phyloP scores from a whole-genome alignment of 2,113 vertebrate genomes.

The Hyaena hyaena region DNA sequence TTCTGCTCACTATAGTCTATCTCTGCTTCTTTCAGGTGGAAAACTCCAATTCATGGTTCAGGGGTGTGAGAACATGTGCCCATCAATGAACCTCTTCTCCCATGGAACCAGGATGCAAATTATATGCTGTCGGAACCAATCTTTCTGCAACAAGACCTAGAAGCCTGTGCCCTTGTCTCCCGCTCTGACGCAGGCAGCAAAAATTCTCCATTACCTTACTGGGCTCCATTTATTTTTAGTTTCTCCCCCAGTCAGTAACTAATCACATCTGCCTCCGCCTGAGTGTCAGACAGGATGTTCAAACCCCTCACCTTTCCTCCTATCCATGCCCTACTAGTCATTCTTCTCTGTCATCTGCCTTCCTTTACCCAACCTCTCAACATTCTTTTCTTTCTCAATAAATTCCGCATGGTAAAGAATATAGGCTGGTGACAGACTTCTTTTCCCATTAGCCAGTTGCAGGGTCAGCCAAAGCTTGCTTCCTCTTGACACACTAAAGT shows the following conservation, averaged over 20 bases:
- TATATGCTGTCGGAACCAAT: slow-evolving; percentile 62
- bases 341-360: not conserved
- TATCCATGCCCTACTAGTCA: not conserved
- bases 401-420: slow-evolving; percentile 45
- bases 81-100: slow-evolving; percentile 78
- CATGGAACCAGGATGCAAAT: slow-evolving; percentile 78
- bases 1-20: not conserved
- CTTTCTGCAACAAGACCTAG: slow-evolving; percentile 77
- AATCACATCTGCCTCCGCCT: slow-evolving; percentile 25
- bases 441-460: not conserved
- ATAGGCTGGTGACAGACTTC: not conserved
- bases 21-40: slow-evolving; percentile 64
- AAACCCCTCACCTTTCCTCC: not conserved
- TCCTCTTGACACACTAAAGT: not conserved
- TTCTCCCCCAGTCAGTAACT: not conserved
- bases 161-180: not conserved
- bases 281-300: slow-evolving; percentile 7
- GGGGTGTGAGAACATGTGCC: slow-evolving; percentile 79
- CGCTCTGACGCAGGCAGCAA: slow-evolving; percentile 39
- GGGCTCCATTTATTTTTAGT: not conserved
- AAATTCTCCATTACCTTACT: not conserved
- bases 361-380: not conserved
- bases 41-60: slow-evolving; percentile 80
- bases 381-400: slow-evolving; percentile 62
- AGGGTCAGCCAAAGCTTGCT: not conserved